Evolutionary conservation across 2,888 invertebrate genomes (phyloP), one percentile per base, ranked within the genome.

Genomic region (Parochlus steinenii): DNA sequence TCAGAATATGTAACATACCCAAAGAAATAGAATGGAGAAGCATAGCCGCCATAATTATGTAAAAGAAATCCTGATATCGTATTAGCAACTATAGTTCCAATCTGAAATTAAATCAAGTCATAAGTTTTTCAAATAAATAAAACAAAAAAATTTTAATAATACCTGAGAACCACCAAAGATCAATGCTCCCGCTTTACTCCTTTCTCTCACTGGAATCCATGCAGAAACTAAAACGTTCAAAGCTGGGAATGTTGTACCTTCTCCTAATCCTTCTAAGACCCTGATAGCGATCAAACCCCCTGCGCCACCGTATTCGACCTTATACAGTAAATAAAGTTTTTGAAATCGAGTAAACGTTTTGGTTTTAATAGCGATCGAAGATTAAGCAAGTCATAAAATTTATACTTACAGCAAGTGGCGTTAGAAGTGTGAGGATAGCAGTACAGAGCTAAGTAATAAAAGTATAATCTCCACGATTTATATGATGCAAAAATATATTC

Each of bases 211-310:
- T 0, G 78, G 77, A 0, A 75, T 72, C 80, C 80, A 81, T 45
- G 74, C 67, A 0, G 78, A 74, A 15, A 80, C 51, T 59, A 80
- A 62, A 0, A 74, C 71, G 46, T 76, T 78, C 46, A 86, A 62
- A 1, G 85, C 80, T 11, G 75, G 79, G 49, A 71, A 78, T 1
- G 77, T 76, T 4, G 75, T 73, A 15, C 78, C 78, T 67, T 81
- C 80, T 41, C 78, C 78, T 4, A 80, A 60, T 17, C 81, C 82
- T 59, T 78, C 77, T 4, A 78, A 45, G 3, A 80, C 65, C 39
- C 81, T 58, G 15, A 78, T 47, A 3, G 66, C 57, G 10, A 81
- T 71, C 5, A 82, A 62, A 5, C 71, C 67, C 2, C 63, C 65
- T 10, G 72, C 67, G 4, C 68, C 73, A 1, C 76, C 75, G 40